Evolutionary conservation across 2,797 vertebrate species (phyloP), one percentile per base, ranked within the genome.

Genomic region (Delichon dasypus): DNA sequence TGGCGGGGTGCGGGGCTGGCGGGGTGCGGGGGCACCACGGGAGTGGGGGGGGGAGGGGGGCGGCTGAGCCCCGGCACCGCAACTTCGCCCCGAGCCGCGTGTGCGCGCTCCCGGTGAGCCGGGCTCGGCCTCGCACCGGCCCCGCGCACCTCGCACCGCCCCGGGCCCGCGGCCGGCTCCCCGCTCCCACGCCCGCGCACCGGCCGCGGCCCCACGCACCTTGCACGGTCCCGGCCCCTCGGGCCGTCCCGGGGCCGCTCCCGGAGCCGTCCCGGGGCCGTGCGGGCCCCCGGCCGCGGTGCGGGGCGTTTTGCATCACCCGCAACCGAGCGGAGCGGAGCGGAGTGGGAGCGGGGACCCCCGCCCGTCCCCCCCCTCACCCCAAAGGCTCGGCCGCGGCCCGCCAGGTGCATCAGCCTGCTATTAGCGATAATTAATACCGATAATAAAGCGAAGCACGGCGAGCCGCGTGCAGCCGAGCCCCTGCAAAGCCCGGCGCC

Each of bases 401-500:
- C 88, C 67, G 74, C 88, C 88, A 94, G 93, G 93, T 82, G 85
- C 93, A 91, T 20, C 50, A 1, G 20, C 12, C 64, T 6, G 47
- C 48, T 67, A 76, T 81, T 72, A 58, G 21, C 48, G 7, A 51
- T 18, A 67, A 94, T 91, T 88, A 85, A 72, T 26, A 42, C 7
- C 11, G 0, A 21, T 23, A 47, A 51, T 51, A n/a, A 66, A 40
- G 50, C 51, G 4, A 8, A 17, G 81, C 50, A 5, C 29, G 15
- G 22, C 66, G 0, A 10, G 47, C 80, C 25, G 61, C 82, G 20
- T 51, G 50, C 92, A 26, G 27, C 6, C 92, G 68, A 57, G 79
- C 42, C 76, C 85, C 60, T 58, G 89, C 76, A 66, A 55, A 21
- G 27, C 7, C 53, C 34, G 51, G 72, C 72, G 55, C 58, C 72